phyloP scores from a whole-genome alignment of 1,140 invertebrate species.

The Nixonia krombeini region DNA sequence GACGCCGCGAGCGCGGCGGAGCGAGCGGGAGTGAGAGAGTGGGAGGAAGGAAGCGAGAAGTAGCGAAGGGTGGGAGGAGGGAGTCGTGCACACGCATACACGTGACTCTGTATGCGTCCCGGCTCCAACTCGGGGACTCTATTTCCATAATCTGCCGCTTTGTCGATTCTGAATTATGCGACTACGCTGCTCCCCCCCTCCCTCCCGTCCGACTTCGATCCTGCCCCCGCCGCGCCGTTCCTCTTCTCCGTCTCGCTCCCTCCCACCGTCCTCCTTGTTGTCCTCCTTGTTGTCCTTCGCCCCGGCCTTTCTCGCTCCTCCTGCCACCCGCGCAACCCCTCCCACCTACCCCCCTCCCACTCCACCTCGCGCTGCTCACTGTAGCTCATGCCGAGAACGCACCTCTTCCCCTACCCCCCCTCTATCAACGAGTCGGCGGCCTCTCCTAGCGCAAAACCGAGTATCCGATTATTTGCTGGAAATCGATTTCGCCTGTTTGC shows the following conservation, averaged over 20 bases:
- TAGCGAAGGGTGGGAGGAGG: conserved; percentile 14
- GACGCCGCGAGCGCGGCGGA: conserved; percentile 13
- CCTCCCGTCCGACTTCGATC: conserved; percentile 1
- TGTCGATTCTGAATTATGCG: conserved; percentile 72
- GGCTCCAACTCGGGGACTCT: conserved; percentile 59
- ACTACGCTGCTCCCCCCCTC: conserved; percentile 64
- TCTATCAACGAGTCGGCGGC: neutral
- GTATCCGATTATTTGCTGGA: conserved; percentile 69
- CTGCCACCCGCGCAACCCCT: neutral
- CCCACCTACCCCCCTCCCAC: neutral
- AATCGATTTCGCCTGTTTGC: conserved; percentile 69
- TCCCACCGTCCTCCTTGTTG: conserved; percentile 16
- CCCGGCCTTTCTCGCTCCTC: neutral
- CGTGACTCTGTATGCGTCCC: conserved; percentile 12
- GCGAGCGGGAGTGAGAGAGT: conserved; percentile 8
- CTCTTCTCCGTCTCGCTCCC: neutral
- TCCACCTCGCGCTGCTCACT: too few relatives aligned
- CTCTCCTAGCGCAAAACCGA: conserved; percentile 46
- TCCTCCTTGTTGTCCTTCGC: conserved; percentile 12
- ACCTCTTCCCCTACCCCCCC: neutral
- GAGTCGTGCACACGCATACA: neutral
- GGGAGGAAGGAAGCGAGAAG: conserved; percentile 33
- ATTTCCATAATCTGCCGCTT: conserved; percentile 72
- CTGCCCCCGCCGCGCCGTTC: neutral
- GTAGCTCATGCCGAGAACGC: conserved; percentile 3